Evolutionary conservation across 1,140 invertebrate genomes (phyloP), one percentile per base, ranked within the genome.

Genomic region (Anagrus nilaparvatae): DNA sequence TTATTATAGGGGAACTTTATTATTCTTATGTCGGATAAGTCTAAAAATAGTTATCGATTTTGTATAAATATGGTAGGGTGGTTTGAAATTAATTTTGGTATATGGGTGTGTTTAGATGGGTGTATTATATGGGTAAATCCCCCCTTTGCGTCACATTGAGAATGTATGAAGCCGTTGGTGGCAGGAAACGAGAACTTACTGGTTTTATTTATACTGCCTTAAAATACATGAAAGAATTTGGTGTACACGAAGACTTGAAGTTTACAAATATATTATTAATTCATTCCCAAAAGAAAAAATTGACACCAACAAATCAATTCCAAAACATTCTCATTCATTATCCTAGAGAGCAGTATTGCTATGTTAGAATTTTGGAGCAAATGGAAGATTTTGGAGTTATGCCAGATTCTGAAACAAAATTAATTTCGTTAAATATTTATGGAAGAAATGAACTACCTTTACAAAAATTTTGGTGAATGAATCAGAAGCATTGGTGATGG

Each of bases 181-280:
- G 67, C 0, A 72, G 77, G 47, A 69, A 78, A 46, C 68, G 78
- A 36, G 88, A 87, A 23, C 87, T 94, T 63, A 85, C 95, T 1
- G 87, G 96, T 54, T 99, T 99, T 66, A 92, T 98, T 48, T 82
- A 88, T 58, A 75, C 84, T 2, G 91, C 93, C 1, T 56, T 98
- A 19, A 78, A 79, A 31, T 74, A 85, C 50, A 87, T 99, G 85
- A 77, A 94, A 50, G 80, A 86, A 32, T 98, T 90, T 71, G 84
- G 83, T 1, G 85, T 93, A 0, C 75, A 94, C 31, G 81, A 84
- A 59, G 94, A 99, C 69, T 54, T 97, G 84, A 92, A 53, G 76
- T 80, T 0, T 99, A 99, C 59, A 98, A 97, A 68, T 72, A 77
- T 25, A 47, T 99, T 18, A 67, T 98, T 14, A 78, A 95, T 60